phyloP scores from a whole-genome alignment of 2,797 vertebrate species.

The Notamacropus eugenii region DNA sequence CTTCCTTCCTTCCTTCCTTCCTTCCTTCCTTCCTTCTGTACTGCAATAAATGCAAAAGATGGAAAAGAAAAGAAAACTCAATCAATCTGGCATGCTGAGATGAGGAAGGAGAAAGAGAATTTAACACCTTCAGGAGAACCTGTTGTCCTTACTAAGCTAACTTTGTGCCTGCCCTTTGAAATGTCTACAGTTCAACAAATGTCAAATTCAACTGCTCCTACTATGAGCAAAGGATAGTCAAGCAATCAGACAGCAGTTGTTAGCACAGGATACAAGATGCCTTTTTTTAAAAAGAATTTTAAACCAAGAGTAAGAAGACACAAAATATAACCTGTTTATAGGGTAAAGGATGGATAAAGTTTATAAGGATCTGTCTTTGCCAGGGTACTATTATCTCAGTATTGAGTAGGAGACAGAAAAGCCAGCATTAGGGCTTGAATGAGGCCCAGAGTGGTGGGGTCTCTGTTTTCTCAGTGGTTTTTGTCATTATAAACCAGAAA shows the following conservation, averaged over 20 bases:
- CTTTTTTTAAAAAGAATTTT: not conserved
- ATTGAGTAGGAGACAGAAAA: not conserved
- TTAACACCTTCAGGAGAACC: not conserved
- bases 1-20: not conserved
- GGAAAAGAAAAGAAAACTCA: not conserved
- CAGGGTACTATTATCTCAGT: not conserved
- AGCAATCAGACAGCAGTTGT: not conserved
- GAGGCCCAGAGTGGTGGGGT: not conserved
- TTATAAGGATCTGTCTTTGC: not conserved
- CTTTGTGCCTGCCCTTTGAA: not conserved
- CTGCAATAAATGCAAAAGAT: not conserved
- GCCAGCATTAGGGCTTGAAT: not conserved
- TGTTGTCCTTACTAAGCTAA: not conserved
- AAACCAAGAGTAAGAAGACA: not conserved
- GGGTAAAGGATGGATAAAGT: not conserved
- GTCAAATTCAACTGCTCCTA: not conserved
- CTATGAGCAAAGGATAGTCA: not conserved
- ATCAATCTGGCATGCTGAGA: not conserved
- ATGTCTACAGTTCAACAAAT: not conserved
- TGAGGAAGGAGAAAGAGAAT: not conserved
- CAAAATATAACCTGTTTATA: not conserved
- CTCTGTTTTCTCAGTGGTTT: not conserved
- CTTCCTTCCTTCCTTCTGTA: not conserved
- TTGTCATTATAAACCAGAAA: not conserved
- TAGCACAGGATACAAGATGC: not conserved